Conservation (phyloP, 2,888 invertebrate genomes). For the Byasa hedistus region DNA sequence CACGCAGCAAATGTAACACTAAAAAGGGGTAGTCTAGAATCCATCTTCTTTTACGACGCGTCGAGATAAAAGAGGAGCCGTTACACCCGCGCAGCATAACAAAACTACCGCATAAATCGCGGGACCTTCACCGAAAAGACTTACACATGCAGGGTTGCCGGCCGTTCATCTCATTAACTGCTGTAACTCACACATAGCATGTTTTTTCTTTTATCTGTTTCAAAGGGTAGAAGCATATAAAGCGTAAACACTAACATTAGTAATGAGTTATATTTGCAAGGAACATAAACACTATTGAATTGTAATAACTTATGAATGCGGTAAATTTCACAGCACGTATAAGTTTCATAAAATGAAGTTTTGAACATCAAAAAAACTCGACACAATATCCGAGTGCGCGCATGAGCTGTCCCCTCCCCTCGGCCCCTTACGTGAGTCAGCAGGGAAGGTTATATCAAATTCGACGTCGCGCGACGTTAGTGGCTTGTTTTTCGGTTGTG, state of each 20-base stretch:
- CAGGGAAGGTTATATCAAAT: slow-evolving; percentile 68
- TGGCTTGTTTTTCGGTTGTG: slow-evolving; percentile 66
- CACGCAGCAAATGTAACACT: slow-evolving; percentile 18
- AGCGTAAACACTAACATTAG: too few species aligned
- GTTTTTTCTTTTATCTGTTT: not conserved
- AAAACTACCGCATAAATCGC: slow-evolving; percentile 46
- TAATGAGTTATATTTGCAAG: too few species aligned
- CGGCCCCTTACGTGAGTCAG: slow-evolving; percentile 70
- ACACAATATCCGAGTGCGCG: too few species aligned
- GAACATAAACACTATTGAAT: too few species aligned
- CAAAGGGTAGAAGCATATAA: too few species aligned
- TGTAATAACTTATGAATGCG: too few species aligned
- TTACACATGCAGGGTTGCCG: slow-evolving; percentile 25
- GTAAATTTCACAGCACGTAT: too few species aligned
- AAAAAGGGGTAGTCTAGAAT: slow-evolving; percentile 16
- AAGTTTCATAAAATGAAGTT: too few species aligned
- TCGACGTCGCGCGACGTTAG: slow-evolving; percentile 63
- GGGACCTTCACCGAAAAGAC: slow-evolving; percentile 44
- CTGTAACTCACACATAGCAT: too few species aligned
- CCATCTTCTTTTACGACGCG: slow-evolving; percentile 19
- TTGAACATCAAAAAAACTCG: too few species aligned
- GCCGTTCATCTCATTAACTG: not conserved
- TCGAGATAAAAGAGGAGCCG: slow-evolving; percentile 23
- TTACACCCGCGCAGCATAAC: slow-evolving; percentile 22
- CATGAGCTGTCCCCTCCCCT: too few species aligned